Evolutionary conservation across 2,888 invertebrate genomes (phyloP).

Genomic region (Brachypalpus laphriformis): DNA sequence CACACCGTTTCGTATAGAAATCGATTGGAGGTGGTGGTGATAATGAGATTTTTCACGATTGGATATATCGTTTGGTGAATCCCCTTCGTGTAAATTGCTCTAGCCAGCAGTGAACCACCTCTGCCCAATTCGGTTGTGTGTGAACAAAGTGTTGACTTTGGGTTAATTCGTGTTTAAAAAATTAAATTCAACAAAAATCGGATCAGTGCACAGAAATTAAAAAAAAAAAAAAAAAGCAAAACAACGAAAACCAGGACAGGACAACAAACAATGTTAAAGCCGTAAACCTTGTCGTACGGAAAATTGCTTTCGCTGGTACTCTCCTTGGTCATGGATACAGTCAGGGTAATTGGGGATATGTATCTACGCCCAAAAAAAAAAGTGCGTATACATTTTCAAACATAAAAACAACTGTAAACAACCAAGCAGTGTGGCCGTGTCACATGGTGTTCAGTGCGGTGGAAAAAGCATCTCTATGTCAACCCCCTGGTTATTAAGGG

Average conservation of each 20-base stretch:
- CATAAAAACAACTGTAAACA: conserved; percentile 28
- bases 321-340: background rate
- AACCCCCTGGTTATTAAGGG: conserved; percentile 24
- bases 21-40: conserved; percentile 26
- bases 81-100: background rate
- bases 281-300: conserved; percentile 53
- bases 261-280: conserved; percentile 52
- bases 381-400: background rate
- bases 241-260: background rate
- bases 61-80: conserved; percentile 31
- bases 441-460: conserved; percentile 2
- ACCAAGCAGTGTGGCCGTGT: background rate
- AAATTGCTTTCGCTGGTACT: conserved; percentile 32
- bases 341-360: conserved; percentile 20
- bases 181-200: conserved; percentile 50
- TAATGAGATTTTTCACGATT: conserved; percentile 64
- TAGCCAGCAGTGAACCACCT: conserved; percentile 33
- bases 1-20: conserved; percentile 14
- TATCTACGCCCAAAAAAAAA: background rate
- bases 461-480: conserved; percentile 9
- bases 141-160: conserved; percentile 60
- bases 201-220: conserved; percentile 67
- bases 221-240: conserved; percentile 34
- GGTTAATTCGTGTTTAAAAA: conserved; percentile 55
- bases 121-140: conserved; percentile 11